Percentiles rank a stretch among this genome's conserved stretches.
Evolutionary conservation across 2,797 vertebrate genomes (phyloP).

Genomic region (Phylloscopus collybita): DNA sequence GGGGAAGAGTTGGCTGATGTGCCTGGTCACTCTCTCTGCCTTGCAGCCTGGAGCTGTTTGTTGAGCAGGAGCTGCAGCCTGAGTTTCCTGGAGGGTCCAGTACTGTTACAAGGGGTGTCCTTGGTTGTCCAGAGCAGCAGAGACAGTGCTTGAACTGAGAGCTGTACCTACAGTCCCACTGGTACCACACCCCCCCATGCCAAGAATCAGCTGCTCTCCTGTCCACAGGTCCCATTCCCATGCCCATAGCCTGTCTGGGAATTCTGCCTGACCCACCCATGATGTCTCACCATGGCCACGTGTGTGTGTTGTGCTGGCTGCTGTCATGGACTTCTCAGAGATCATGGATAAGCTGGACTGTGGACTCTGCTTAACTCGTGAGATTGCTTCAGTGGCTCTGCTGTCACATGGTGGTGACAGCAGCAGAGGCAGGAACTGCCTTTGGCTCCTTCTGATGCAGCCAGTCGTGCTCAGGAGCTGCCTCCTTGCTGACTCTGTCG

Average conservation of each 20-base stretch:
- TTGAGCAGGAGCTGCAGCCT: background rate
- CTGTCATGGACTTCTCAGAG: background rate
- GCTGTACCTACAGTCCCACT: background rate
- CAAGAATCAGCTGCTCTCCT: background rate
- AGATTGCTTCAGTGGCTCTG: background rate
- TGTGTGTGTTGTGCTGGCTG: background rate
- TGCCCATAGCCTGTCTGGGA: background rate
- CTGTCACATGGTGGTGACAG: background rate
- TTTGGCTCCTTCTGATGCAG: background rate
- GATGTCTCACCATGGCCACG: rapidly evolving
- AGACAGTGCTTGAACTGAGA: background rate
- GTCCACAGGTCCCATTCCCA: background rate
- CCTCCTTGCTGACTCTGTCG: background rate
- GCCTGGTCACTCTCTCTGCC: background rate
- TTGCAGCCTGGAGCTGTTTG: background rate
- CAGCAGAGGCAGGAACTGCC: background rate
- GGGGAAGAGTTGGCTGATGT: background rate
- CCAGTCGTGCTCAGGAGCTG: background rate
- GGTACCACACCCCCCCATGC: too few species aligned
- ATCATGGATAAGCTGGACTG: rapidly evolving
- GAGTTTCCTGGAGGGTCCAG: background rate
- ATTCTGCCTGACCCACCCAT: background rate
- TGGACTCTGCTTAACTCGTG: background rate
- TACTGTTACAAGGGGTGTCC: background rate
- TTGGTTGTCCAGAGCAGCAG: background rate